Conservation (phyloP, 2,888 invertebrate species). For the Drosophila parthenogenetica region DNA sequence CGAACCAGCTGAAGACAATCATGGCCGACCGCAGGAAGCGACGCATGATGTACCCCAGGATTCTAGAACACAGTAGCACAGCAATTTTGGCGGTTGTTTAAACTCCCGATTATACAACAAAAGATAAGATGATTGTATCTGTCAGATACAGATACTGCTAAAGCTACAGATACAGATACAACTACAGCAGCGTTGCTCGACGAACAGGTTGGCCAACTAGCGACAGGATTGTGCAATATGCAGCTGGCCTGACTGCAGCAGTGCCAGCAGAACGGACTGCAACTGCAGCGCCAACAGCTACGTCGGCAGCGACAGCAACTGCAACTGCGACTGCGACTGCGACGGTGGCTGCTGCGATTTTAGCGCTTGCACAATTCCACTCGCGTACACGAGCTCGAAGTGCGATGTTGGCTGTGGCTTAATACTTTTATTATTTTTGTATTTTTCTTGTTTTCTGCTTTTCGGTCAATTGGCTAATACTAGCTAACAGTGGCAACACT, state of each 20-base stretch:
- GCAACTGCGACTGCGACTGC: slow-evolving; percentile 10
- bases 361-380: slow-evolving; percentile 67
- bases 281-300: slow-evolving; percentile 34
- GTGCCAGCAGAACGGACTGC: slow-evolving; percentile 35
- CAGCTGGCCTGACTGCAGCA: slow-evolving; percentile 52
- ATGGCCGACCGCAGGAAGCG: slow-evolving; percentile 87
- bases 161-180: slow-evolving; percentile 9
- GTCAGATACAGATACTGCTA: slow-evolving; percentile 37
- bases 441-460: neutral
- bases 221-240: slow-evolving; percentile 79
- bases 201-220: slow-evolving; percentile 70
- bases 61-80: slow-evolving; percentile 86
- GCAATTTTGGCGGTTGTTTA: slow-evolving; percentile 83
- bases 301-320: slow-evolving; percentile 15
- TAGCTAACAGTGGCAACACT: slow-evolving; percentile 47
- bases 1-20: slow-evolving; percentile 87
- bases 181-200: slow-evolving; percentile 3
- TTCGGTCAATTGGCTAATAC: slow-evolving; percentile 73
- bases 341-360: slow-evolving; percentile 52
- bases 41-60: slow-evolving; percentile 87
- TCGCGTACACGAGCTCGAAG: slow-evolving; percentile 46
- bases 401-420: slow-evolving; percentile 37
- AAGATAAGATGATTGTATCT: slow-evolving; percentile 23
- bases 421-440: slow-evolving; percentile 39
- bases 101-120: slow-evolving; percentile 32